These are phyloP conservation scores for Pristis pectinata DNA, from an alignment of 2,797 vertebrate genomes.

Conservation along the genomic window DNA sequence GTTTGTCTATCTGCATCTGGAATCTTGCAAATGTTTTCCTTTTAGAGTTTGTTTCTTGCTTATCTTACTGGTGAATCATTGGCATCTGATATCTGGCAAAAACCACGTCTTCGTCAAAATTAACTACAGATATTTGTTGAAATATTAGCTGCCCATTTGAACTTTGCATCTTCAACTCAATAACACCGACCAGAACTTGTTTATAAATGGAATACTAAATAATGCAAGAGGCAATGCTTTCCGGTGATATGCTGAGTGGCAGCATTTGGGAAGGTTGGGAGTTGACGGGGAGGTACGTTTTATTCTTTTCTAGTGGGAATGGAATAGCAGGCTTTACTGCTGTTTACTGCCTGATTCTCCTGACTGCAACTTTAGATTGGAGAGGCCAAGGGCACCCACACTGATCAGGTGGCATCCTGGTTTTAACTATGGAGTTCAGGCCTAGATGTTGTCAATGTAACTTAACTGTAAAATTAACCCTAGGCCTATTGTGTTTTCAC, in stretches of 20 bases:
- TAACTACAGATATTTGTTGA: slow-evolving; percentile 26
- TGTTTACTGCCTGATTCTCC: neutral
- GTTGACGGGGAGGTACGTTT: neutral
- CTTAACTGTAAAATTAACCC: neutral
- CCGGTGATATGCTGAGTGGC: neutral
- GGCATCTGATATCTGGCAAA: slow-evolving; percentile 1
- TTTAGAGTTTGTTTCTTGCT: neutral
- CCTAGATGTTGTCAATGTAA: neutral
- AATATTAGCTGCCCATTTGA: slow-evolving; percentile 30
- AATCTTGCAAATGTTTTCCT: neutral
- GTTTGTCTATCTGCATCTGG: neutral
- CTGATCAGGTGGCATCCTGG: neutral
- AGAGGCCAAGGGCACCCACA: neutral
- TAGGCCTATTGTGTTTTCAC: neutral
- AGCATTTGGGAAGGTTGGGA: too few species aligned
- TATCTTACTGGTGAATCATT: slow-evolving; percentile 10
- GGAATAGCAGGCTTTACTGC: neutral
- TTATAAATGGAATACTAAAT: neutral
- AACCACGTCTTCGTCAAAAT: slow-evolving; percentile 6
- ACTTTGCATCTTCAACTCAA: neutral
- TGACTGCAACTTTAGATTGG: neutral
- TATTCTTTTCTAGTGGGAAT: neutral
- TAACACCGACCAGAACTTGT: neutral
- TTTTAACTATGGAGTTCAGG: neutral
- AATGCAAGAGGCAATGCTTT: neutral